phyloP scores from a whole-genome alignment of 2,888 invertebrate genomes.

The Penaeus monodon region DNA sequence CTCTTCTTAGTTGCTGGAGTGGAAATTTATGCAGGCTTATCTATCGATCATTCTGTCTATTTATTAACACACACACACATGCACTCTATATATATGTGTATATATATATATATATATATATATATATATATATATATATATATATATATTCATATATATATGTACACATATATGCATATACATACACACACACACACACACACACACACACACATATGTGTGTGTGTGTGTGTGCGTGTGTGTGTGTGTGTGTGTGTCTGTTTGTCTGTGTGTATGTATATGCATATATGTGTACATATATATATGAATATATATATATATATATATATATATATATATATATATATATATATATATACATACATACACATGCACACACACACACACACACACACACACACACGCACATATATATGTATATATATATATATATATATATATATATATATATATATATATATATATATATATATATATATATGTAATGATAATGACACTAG shows the following conservation, averaged over 20 bases:
- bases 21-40: no score
- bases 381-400: neutral
- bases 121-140: no score
- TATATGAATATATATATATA: neutral
- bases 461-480: no score
- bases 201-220: neutral
- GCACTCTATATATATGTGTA: no score
- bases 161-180: neutral
- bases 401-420: no score
- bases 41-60: no score
- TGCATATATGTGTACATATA: neutral
- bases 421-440: no score
- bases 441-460: no score
- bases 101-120: no score
- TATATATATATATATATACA: neutral
- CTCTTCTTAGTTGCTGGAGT: no score
- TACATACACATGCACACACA: neutral
- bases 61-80: no score
- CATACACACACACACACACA: neutral
- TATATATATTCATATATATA: neutral
- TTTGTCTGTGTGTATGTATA: neutral
- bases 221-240: slow-evolving; percentile 9
- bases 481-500: no score
- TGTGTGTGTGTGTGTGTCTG: neutral
- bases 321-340: neutral